A percentile compares a stretch with the other conserved stretches of the same genome.
These are phyloP conservation scores for Montipora cactus DNA, from an alignment of 64 coral and sea anemone species.

Conservation along the genomic window DNA sequence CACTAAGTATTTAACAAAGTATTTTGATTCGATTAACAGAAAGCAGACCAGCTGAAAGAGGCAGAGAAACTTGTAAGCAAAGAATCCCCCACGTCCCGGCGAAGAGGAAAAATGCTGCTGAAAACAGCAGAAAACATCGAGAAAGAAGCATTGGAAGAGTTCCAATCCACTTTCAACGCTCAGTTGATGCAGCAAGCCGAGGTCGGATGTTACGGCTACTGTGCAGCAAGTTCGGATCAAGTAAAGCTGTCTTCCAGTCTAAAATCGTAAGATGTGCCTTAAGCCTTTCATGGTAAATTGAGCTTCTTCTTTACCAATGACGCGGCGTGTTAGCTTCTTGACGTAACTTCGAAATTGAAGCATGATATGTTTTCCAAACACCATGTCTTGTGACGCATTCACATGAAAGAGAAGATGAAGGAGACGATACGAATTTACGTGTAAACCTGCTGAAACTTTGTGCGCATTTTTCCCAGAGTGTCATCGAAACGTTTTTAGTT, in stretches of 20 bases:
- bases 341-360: neutral
- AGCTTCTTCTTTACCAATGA: neutral
- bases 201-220: constrained; percentile 20
- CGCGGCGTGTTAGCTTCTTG: neutral
- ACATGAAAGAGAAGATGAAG: neutral
- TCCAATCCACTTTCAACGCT: constrained; percentile 46
- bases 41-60: constrained; percentile 47
- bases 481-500: neutral
- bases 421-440: neutral
- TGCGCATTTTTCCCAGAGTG: neutral
- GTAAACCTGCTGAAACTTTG: no score
- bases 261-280: neutral
- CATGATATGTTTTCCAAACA: neutral
- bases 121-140: constrained; percentile 54
- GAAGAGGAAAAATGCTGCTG: constrained; percentile 28
- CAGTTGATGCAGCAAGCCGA: constrained; percentile 48
- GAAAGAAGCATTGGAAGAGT: constrained; percentile 50
- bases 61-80: constrained; percentile 45
- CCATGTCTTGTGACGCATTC: neutral
- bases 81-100: constrained; percentile 25
- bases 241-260: neutral
- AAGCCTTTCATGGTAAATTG: neutral
- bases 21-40: constrained; percentile 49
- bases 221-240: constrained; percentile 9
- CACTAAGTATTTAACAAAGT: neutral